These are phyloP conservation scores for Sebastes jordani DNA, from an alignment of 2,797 vertebrate genomes.

Conservation along the genomic window DNA sequence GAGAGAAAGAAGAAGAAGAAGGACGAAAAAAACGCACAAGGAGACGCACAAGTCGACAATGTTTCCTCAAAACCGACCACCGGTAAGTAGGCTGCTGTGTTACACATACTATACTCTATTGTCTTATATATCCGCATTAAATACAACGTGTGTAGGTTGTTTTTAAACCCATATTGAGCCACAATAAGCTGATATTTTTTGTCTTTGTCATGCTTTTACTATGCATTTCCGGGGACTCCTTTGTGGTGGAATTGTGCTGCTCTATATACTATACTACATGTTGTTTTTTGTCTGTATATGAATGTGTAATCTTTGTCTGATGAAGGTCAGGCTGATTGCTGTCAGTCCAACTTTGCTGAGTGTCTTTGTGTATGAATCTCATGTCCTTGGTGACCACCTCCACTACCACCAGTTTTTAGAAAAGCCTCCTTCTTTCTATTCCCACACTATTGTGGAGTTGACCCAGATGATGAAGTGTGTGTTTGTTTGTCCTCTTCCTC, in stretches of 20 bases:
- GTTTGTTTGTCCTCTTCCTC: slow-evolving; percentile 42
- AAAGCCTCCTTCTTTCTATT: slow-evolving; percentile 34
- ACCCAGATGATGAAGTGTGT: slow-evolving; percentile 69
- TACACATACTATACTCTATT: slow-evolving; percentile 4
- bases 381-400: slow-evolving; percentile 54
- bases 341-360: slow-evolving; percentile 58
- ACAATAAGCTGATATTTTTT: neutral
- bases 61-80: slow-evolving; percentile 91
- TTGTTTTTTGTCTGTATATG: neutral
- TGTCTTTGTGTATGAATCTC: slow-evolving; percentile 41
- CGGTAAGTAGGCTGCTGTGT: slow-evolving; percentile 83
- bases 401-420: slow-evolving; percentile 9
- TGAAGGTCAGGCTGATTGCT: slow-evolving; percentile 34
- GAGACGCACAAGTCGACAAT: slow-evolving; percentile 78
- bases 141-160: neutral
- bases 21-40: slow-evolving; percentile 23
- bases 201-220: slow-evolving; percentile 34
- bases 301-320: slow-evolving; percentile 6
- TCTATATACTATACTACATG: neutral
- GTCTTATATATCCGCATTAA: neutral
- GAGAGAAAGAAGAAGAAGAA: slow-evolving; percentile 60
- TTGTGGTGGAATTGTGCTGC: neutral
- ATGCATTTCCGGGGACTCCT: slow-evolving; percentile 49
- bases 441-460: slow-evolving; percentile 58
- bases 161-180: neutral